Percentiles rank a stretch among this genome's conserved stretches.
Evolutionary conservation across 2,888 invertebrate species (phyloP).

Genomic region (Ecliptopera silaceata): DNA sequence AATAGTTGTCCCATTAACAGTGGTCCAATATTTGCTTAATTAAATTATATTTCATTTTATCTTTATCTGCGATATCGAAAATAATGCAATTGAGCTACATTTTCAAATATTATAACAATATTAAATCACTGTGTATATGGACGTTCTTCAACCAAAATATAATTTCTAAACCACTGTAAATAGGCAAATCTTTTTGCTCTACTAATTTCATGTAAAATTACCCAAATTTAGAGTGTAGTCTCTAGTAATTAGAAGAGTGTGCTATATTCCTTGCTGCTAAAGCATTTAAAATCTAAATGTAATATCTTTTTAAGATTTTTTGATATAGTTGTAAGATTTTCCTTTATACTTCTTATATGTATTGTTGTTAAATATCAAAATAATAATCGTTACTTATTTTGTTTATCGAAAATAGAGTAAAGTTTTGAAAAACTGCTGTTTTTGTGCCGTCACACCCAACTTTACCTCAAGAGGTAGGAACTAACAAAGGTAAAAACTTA

Average conservation of each 20-base stretch:
- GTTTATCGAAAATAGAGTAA: slow-evolving; percentile 50
- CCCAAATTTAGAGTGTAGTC: slow-evolving; percentile 20
- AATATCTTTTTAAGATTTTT: slow-evolving; percentile 42
- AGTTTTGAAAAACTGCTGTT: slow-evolving; percentile 48
- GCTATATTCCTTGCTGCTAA: slow-evolving; percentile 32
- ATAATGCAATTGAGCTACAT: too few species aligned
- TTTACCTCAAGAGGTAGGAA: too few species aligned
- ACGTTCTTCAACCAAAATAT: too few species aligned
- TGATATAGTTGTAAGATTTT: slow-evolving; percentile 33
- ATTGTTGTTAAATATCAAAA: slow-evolving; percentile 45
- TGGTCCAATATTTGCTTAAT: too few species aligned
- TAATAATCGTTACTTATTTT: slow-evolving; percentile 46
- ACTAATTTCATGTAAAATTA: neutral
- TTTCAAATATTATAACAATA: too few species aligned
- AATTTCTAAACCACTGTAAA: too few species aligned
- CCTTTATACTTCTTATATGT: slow-evolving; percentile 29
- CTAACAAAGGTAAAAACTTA: neutral
- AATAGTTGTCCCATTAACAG: too few species aligned
- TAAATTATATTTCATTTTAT: too few species aligned
- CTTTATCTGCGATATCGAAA: too few species aligned
- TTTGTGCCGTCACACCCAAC: neutral
- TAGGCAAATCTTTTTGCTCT: too few species aligned
- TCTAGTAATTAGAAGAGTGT: slow-evolving; percentile 28
- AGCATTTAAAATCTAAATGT: slow-evolving; percentile 46
- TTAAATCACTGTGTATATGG: too few species aligned